Evolutionary conservation across 2,797 vertebrate species (phyloP).

Genomic region (Labroides dimidiatus): DNA sequence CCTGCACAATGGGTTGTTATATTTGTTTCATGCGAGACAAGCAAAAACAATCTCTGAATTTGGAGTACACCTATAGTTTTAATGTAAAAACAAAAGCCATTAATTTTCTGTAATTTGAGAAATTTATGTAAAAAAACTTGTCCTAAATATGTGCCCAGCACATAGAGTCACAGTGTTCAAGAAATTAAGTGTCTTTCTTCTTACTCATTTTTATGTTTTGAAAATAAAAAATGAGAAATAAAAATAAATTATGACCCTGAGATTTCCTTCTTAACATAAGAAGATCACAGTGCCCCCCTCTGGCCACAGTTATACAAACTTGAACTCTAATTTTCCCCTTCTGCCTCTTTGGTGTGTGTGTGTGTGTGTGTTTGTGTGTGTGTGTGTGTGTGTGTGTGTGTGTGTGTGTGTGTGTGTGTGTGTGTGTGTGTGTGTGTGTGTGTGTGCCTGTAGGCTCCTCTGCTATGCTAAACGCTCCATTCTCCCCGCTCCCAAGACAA

Average conservation of each 20-base stretch:
- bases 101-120: too few species aligned
- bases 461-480: conserved; percentile 67
- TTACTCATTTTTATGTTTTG: background rate
- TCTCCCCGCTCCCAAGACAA: conserved; percentile 73
- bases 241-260: background rate
- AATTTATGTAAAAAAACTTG: too few species aligned
- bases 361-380: conserved; percentile 72
- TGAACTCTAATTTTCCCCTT: conserved; percentile 16
- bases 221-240: too few species aligned
- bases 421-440: conserved; percentile 66
- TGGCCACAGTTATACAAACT: conserved; percentile 38
- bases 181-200: too few species aligned
- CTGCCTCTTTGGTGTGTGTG: conserved; percentile 39
- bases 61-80: too few species aligned
- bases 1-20: too few species aligned
- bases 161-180: too few species aligned
- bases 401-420: conserved; percentile 71
- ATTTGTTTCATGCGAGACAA: too few species aligned
- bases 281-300: conserved; percentile 55
- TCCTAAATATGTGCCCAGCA: too few species aligned
- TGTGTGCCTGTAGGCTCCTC: conserved; percentile 69
- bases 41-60: too few species aligned
- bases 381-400: conserved; percentile 70
- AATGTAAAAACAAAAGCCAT: too few species aligned
- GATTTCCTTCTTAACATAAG: conserved; percentile 23